Base-by-base conservation (phyloP, 2,888 invertebrate species). In the Trachelus iudaicus region DNA sequence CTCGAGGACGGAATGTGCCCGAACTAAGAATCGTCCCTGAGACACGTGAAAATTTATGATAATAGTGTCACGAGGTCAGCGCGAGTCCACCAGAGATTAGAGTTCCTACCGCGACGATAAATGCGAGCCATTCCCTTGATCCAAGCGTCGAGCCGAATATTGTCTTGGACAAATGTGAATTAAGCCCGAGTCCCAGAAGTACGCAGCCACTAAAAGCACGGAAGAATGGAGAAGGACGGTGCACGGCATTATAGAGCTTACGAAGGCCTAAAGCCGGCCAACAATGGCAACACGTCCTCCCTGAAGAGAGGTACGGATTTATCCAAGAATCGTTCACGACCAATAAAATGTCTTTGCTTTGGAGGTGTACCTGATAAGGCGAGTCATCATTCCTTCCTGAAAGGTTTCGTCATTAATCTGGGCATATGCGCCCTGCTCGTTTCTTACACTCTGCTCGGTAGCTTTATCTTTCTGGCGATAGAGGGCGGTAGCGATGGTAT, bases 401-500 rank as follows among this genome's bases (percentile, higher is more conserved):
- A 96, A 77, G 95, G 96, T 23, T 94, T 96, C 82, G 93, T 96
- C 85, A 96, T 96, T 81, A 97, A 97, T 91, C 92, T 97, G 85
- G 95, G 96, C 84, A 97, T 97, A 91, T 97, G 97, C 92, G 94
- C 95, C 77, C 93, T 97, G 77, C 93, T 97, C 71, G 93, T 97
- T 87, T 96, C 96, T 34, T 97, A 97, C 91, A 97, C 97, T 40
- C 89, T 95, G 69, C 92, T 95, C 82, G 95, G 95, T 77, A 96
- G 96, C 79, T 95, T 97, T 91, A 95, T 97, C 92, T 97, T 97
- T 92, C 93, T 97, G 87, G 95, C 96, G 76, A 96, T 97, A 87
- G 97, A 97, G 92, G 95, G 96, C 73, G 95, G 95, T 4, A 92
- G 93, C 77, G 94, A 94, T 82, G 88, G 87, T 40, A 84, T 90